Evolutionary conservation across 1,140 invertebrate genomes (phyloP), one percentile per base, ranked within the genome.

Genomic region (Lucilia sericata): DNA sequence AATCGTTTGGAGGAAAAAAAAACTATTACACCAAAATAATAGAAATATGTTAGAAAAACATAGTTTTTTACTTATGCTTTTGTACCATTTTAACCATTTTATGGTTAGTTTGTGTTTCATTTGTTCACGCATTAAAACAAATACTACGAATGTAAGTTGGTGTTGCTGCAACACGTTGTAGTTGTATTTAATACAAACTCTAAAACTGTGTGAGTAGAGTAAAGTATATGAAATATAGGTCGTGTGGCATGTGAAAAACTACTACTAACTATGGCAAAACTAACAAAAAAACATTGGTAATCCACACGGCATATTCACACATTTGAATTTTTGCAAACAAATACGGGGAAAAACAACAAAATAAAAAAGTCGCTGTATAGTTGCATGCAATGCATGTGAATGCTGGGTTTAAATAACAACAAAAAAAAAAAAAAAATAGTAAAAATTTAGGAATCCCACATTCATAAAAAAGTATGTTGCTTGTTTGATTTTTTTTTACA

Each of bases 201-300:
- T 42, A 7, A 70, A 70, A 70, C 10, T 70, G 65, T 70, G 19
- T 70, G 65, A 70, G 65, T 70, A 5, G 65, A 70, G 65, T 70
- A 70, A 30, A 19, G n/a, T 21, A 70, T 34, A 78, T 78, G 36
- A 80, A 80, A 80, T 80, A 80, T 80, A 80, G 76, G 76, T 80
- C 76, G 42, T 42, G 5, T 10, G 76, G 42, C n/a, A 49, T 80
- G 47, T 76, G 47, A 51, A 80, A 80, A 30, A 30, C 25, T 30
- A 80, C 8, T 78, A 14, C 75, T n/a, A 78, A 75, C 74, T 34
- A 34, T 47, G 36, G 36, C 75, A 78, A 78, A 60, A 60, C 55
- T 14, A 60, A 60, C 55, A n/a, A 60, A n/a, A 30, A 30, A 30
- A 30, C 25, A 30, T 30, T 70, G 8, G 51, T 7, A 55, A 55